Percentiles rank a stretch among this genome's conserved stretches.
phyloP scores from a whole-genome alignment of 2,797 vertebrate genomes.

The Hydrophis major region DNA sequence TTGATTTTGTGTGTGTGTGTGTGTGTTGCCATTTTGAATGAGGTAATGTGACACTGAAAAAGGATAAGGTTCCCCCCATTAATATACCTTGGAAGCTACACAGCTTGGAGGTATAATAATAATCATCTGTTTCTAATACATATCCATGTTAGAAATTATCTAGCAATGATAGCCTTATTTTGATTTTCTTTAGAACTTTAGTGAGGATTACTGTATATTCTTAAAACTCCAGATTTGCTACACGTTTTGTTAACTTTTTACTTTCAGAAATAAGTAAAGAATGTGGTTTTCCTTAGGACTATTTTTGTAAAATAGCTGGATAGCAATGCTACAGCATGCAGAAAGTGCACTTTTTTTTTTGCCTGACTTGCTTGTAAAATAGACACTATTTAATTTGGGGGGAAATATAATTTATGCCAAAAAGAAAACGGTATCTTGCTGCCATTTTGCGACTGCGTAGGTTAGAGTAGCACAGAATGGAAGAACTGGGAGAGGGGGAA shows the following conservation, averaged over 20 bases:
- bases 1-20: not conserved
- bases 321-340: slow-evolving; percentile 63
- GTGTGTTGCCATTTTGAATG: not conserved
- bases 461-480: slow-evolving; percentile 67
- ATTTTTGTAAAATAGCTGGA: slow-evolving; percentile 56
- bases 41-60: not conserved
- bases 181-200: not conserved
- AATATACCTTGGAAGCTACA: not conserved
- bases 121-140: slow-evolving; percentile 4
- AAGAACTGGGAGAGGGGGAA: slow-evolving; percentile 16
- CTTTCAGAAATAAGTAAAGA: slow-evolving; percentile 38
- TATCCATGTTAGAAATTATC: slow-evolving; percentile 20
- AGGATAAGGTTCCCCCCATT: not conserved
- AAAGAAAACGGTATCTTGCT: slow-evolving; percentile 55
- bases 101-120: slow-evolving; percentile 4
- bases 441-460: slow-evolving; percentile 62
- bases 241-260: slow-evolving; percentile 44
- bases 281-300: slow-evolving; percentile 49
- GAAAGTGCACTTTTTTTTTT: slow-evolving; percentile 69
- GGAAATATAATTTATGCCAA: slow-evolving; percentile 70
- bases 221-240: slow-evolving; percentile 35
- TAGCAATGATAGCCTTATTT: not conserved
- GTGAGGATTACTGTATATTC: slow-evolving; percentile 6
- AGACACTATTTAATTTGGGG: slow-evolving; percentile 66
- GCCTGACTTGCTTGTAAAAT: slow-evolving; percentile 68